Percentiles rank a stretch among this genome's conserved stretches.
Conservation (phyloP, 2,888 invertebrate species). For the Incurvaria masculella region DNA sequence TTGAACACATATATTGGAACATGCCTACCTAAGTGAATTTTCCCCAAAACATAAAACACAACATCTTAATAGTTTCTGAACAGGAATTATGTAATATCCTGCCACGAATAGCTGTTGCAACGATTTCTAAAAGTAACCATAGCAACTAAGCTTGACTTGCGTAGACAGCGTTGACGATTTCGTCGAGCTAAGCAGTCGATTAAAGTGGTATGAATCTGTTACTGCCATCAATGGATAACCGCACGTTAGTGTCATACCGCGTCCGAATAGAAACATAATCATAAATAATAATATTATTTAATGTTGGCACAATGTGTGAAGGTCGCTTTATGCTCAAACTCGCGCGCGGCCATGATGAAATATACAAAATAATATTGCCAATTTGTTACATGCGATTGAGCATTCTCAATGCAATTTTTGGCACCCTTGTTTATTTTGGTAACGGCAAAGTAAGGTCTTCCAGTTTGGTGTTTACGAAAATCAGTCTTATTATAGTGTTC, state of each 20-base stretch:
- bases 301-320: not conserved
- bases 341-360: conserved; percentile 42
- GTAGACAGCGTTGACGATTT: too few species aligned
- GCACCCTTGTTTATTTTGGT: conserved; percentile 26
- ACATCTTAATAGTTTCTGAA: not conserved
- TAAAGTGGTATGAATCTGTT: too few species aligned
- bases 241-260: not conserved
- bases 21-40: conserved; percentile 18
- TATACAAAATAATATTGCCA: conserved; percentile 39
- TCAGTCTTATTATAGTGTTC: conserved; percentile 1
- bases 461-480: too few species aligned
- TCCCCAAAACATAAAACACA: not conserved
- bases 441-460: not conserved
- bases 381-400: conserved; percentile 53
- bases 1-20: too few species aligned
- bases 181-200: too few species aligned
- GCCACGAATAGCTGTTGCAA: too few species aligned
- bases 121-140: too few species aligned
- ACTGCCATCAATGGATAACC: not conserved
- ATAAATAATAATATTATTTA: not conserved
- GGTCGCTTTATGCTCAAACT: conserved; percentile 20
- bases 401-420: conserved; percentile 44
- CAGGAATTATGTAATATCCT: conserved; percentile 21
- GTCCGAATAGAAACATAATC: not conserved
- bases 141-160: too few species aligned